phyloP scores from a whole-genome alignment of 2,113 vertebrate species.

The Phoenicopterus ruber region DNA sequence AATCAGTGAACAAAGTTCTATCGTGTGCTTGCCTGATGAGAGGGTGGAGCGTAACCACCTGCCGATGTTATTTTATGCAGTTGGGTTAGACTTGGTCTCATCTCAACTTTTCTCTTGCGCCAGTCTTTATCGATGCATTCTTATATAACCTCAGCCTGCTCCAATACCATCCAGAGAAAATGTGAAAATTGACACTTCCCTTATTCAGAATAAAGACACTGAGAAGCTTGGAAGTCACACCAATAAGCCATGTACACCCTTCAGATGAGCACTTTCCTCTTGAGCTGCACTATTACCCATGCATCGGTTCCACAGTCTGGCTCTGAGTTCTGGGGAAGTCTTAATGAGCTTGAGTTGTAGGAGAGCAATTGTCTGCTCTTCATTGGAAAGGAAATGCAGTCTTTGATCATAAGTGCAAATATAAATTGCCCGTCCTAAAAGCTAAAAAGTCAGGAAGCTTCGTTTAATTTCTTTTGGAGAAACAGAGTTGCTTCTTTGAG shows the following conservation, averaged over 20 bases:
- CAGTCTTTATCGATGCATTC: background rate
- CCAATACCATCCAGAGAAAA: background rate
- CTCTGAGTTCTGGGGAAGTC: background rate
- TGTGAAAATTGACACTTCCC: background rate
- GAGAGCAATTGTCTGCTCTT: conserved; percentile 7
- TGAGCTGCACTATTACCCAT: background rate
- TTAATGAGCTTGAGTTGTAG: background rate
- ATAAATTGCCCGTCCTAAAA: conserved; percentile 8
- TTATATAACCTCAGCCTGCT: background rate
- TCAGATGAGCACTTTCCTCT: background rate
- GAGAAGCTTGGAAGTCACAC: background rate
- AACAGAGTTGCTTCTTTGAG: background rate
- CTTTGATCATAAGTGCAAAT: conserved; percentile 41
- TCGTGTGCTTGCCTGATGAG: background rate
- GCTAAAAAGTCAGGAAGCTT: conserved; percentile 1
- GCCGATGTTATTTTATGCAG: background rate
- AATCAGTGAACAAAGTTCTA: background rate
- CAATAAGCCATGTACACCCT: background rate
- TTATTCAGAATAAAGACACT: background rate
- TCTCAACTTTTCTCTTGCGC: background rate
- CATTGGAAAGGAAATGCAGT: background rate
- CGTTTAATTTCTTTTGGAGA: background rate
- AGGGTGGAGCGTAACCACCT: background rate
- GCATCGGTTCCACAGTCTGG: background rate
- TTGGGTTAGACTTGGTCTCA: background rate